Evolutionary conservation across 2,888 invertebrate species (phyloP).

Genomic region (Ochropleura plecta): DNA sequence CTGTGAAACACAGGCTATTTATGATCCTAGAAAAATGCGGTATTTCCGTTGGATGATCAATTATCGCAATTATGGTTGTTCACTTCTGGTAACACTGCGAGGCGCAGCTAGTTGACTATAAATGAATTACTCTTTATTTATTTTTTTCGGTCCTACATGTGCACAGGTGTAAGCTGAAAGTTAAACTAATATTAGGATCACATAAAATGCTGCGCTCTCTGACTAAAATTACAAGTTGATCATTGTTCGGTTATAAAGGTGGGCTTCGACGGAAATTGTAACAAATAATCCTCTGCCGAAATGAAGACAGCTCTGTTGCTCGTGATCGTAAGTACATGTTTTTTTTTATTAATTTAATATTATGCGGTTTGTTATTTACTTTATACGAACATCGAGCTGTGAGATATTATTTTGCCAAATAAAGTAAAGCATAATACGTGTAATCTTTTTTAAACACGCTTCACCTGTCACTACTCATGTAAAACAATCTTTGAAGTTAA

Average conservation of each 20-base stretch:
- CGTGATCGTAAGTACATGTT: slow-evolving; percentile 30
- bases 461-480: too few species aligned
- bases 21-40: too few species aligned
- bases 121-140: too few species aligned
- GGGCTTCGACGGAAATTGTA: background rate
- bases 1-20: too few species aligned
- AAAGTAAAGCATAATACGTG: background rate
- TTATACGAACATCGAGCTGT: too few species aligned
- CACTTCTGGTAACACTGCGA: too few species aligned
- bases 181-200: slow-evolving; percentile 26
- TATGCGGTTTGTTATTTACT: too few species aligned
- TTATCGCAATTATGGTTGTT: too few species aligned
- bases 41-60: too few species aligned
- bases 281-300: background rate
- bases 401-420: background rate
- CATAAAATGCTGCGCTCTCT: slow-evolving; percentile 20
- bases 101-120: background rate
- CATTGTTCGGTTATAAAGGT: background rate
- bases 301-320: slow-evolving; percentile 13
- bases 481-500: too few species aligned
- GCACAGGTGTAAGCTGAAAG: slow-evolving; percentile 14
- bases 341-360: too few species aligned
- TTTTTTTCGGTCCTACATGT: slow-evolving; percentile 1
- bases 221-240: slow-evolving; percentile 11
- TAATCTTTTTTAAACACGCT: too few species aligned